Evolutionary conservation across 1,140 invertebrate species (phyloP), one percentile per base, ranked within the genome.

Genomic region (Bicyclus anynana): DNA sequence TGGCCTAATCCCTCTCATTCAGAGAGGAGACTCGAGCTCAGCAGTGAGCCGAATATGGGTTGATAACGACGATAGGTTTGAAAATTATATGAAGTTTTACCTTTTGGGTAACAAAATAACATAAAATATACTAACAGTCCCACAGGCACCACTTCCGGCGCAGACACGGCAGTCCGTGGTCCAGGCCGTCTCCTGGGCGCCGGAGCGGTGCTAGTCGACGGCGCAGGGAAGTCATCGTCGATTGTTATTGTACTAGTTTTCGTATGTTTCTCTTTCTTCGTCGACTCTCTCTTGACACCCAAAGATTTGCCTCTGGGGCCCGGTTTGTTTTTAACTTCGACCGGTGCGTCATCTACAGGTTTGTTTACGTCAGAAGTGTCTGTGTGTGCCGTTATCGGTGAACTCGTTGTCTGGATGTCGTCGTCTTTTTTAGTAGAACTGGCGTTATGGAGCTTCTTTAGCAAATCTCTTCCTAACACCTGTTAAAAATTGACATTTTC

Each of bases 61-160:
- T n/a, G n/a, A n/a, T n/a, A n/a, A n/a, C n/a, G n/a, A n/a, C n/a
- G n/a, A n/a, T n/a, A n/a, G n/a, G n/a, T n/a, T n/a, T n/a, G n/a
- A n/a, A n/a, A 9, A 40, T 17, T 40, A 21, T 27, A 54, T 6
- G 10, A 56, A 51, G 33, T 21, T 5, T 27, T 27, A n/a, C n/a
- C n/a, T n/a, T n/a, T n/a, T n/a, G n/a, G n/a, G n/a, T n/a, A n/a
- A n/a, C n/a, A n/a, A n/a, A n/a, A n/a, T n/a, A n/a, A n/a, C n/a
- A n/a, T n/a, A n/a, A n/a, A n/a, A n/a, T n/a, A n/a, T 56, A 81
- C 80, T 81, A 47, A 84, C 80, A 84, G 52, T 59, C 73, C 76
- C 2, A 84, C 74, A 7, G 79, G 79, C 13, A 82, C 79, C 4
- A 82, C 79, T 16, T 59, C 16, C 1, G 27, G 29, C 7, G 29